These are phyloP conservation scores for Echiichthys vipera DNA, from an alignment of 2,797 vertebrate species.

Conservation along the genomic window DNA sequence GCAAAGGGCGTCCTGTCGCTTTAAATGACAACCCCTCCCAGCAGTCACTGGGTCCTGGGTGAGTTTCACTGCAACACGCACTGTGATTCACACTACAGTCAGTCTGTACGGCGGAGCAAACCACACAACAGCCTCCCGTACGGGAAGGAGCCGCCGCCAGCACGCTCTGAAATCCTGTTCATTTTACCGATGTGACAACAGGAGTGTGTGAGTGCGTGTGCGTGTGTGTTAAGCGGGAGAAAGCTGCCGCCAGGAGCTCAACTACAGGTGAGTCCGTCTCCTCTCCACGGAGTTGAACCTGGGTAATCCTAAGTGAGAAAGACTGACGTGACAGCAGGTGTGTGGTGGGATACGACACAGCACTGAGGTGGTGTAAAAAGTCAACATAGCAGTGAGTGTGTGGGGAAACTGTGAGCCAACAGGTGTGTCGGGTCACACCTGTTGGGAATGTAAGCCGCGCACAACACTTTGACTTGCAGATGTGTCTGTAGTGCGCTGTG, in stretches of 20 bases:
- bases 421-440: conserved; percentile 82
- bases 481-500: not conserved
- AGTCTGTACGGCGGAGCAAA: conserved; percentile 26
- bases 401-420: conserved; percentile 61
- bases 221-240: no score
- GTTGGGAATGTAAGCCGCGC: conserved; percentile 55
- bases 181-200: conserved; percentile 19
- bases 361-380: not conserved
- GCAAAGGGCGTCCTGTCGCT: conserved; percentile 75
- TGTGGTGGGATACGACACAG: not conserved
- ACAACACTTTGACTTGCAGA: conserved; percentile 5
- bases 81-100: conserved; percentile 46
- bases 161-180: not conserved
- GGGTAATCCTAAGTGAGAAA: not conserved
- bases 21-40: conserved; percentile 81
- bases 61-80: conserved; percentile 71
- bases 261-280: conserved; percentile 59
- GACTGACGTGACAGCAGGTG: not conserved
- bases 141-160: conserved; percentile 43
- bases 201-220: not conserved
- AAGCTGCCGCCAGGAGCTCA: conserved; percentile 26
- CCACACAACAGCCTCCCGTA: not conserved
- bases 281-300: not conserved
- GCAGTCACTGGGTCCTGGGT: conserved; percentile 56
- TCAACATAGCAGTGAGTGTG: not conserved